Conservation (phyloP, 2,797 vertebrate genomes). For the Sebastes aleutianus region DNA sequence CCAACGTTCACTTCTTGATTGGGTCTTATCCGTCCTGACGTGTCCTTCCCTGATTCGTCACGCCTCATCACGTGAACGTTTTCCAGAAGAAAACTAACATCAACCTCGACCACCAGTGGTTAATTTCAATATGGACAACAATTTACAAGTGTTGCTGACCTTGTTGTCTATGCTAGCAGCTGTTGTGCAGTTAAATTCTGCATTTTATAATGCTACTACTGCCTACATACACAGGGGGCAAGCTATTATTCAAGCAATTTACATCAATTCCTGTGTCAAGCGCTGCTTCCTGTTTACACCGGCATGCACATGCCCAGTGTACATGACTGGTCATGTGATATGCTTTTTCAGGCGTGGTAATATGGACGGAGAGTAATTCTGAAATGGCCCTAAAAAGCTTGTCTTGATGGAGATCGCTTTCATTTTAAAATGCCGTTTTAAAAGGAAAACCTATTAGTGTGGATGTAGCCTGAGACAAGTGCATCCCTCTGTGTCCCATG, state of each 20-base stretch:
- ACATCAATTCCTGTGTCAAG: too few relatives aligned
- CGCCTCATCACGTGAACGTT: rapidly evolving
- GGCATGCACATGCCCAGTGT: background rate
- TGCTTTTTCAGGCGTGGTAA: background rate
- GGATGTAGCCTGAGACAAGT: slow-evolving; percentile 7
- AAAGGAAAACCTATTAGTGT: background rate
- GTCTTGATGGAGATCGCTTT: background rate
- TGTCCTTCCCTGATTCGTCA: too few relatives aligned
- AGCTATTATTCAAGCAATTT: too few relatives aligned
- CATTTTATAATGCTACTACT: background rate
- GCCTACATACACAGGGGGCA: background rate
- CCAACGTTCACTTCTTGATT: rapidly evolving
- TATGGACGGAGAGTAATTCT: background rate
- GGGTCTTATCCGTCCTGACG: too few relatives aligned
- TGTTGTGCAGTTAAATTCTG: background rate
- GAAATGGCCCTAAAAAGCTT: background rate
- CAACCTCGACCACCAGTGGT: too few relatives aligned
- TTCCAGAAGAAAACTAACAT: background rate
- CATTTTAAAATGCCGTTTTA: background rate
- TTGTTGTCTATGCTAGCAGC: background rate
- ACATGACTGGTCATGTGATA: background rate
- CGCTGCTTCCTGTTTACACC: background rate
- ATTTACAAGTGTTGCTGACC: too few relatives aligned
- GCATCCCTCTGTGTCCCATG: background rate
- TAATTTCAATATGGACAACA: rapidly evolving